A percentile compares a stretch with the other conserved stretches of the same genome.
Conservation (phyloP, 2,888 invertebrate species). For the Tribolium freemani region DNA sequence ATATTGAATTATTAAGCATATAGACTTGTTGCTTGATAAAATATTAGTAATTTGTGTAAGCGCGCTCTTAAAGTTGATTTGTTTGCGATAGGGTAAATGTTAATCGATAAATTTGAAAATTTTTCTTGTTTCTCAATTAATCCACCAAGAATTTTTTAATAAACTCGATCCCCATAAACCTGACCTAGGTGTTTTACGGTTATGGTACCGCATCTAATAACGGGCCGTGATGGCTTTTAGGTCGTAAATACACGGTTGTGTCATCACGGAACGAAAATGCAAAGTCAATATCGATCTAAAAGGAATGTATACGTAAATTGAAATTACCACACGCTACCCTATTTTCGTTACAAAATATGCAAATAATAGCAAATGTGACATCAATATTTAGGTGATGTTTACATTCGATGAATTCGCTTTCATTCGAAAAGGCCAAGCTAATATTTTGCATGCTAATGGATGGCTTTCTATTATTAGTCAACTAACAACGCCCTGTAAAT, state of each 20-base stretch:
- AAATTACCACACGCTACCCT: constrained; percentile 10
- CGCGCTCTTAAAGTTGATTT: neutral
- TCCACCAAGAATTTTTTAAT: neutral
- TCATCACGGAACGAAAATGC: constrained; percentile 15
- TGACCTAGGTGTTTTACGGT: constrained; percentile 1
- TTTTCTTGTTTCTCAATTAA: neutral
- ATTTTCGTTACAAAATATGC: neutral
- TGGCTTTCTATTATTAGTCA: neutral
- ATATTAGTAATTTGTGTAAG: neutral
- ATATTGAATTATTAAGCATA: neutral
- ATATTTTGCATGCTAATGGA: neutral
- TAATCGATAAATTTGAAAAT: too few species aligned
- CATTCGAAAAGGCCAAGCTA: neutral
- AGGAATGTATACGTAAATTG: neutral
- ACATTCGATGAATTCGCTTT: neutral
- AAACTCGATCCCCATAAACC: neutral
- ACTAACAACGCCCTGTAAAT: neutral
- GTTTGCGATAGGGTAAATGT: neutral
- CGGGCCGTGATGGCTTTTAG: neutral
- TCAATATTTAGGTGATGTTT: neutral
- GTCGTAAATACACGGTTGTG: neutral
- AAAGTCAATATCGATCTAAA: constrained; percentile 17
- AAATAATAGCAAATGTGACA: neutral
- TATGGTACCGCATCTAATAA: neutral
- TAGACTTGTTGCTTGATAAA: neutral